Base-by-base conservation (phyloP, 2,888 invertebrate genomes). In the Leptinotarsa tumamoca region DNA sequence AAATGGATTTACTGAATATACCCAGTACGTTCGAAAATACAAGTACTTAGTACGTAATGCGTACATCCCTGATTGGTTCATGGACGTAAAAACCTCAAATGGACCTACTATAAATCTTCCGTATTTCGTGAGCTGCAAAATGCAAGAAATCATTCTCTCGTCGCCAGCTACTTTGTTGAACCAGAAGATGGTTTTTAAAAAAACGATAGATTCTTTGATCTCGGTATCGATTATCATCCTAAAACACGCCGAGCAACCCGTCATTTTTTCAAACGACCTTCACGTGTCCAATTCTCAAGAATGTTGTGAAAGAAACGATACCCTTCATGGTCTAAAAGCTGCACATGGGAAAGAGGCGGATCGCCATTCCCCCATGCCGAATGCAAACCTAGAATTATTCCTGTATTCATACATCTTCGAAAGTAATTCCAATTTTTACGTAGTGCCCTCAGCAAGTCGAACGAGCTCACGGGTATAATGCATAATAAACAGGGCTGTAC, bases 381-480 rank as follows among this genome's bases (percentile, higher is more conserved):
- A 72, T 68, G 23, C 69, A 72, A 75, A 75, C 77, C 76, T 73
- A 76, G 76, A 74, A 77, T 77, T 77, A 77, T 74, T 74, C 68
- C 72, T 66, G 70, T 56, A 58, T 66, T 74, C 61, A 56, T 71
- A 54, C 71, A 72, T 74, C 74, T 68, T 72, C 69, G 70, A 69
- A 72, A 77, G 77, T 70, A 72, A 77, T 74, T 74, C 72, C 77
- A 74, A 67, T 77, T 77, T 75, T 77, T 68, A 74, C 72, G 68
- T 66, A 69, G 71, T 67, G 77, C 71, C 74, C 74, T 72, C 56
- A 51, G 50, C 43, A 67, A 77, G 77, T 77, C 77, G 74, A 72
- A 74, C 72, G 72, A 75, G 75, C 75, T 68, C 43, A 56, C 56
- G 33, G 69, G 58, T 54, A 77, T 72, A 66, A 77, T 74, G 63